Evolutionary conservation across 2,888 invertebrate genomes (phyloP), one percentile per base, ranked within the genome.

Genomic region (Norana najaformis): DNA sequence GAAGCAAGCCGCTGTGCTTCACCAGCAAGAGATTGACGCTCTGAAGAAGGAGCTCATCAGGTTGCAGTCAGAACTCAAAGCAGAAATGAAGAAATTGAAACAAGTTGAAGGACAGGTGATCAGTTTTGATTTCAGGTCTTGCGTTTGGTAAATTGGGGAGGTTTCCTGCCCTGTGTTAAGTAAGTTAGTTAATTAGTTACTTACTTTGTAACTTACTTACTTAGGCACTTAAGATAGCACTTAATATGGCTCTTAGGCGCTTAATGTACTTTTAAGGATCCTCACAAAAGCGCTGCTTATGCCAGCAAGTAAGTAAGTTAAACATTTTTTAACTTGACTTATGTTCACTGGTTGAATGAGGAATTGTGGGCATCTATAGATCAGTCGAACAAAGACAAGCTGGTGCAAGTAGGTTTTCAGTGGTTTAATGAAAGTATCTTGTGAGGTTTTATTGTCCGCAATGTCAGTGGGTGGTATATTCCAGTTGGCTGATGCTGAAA

Each of bases 21-120:
- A 90, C 20, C 53, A 89, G 38, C 35, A 88, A 23, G 92, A 91
- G 47, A 90, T 91, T 30, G 90, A 90, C 18, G 39, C 35, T 16
- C 38, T 90, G 11, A 89, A 90, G 88, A 89, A 89, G 82, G 89
- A 88, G 38, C 90, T 91, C 47, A 69, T 41, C 39, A 88, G 90
- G 23, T 89, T 92, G 2, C 91, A 91, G 88, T 89, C 85, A 14
- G 92, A 91, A 36, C 89, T 91, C 88, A 91, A 91, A 35, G 38
- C 30, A 8, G 91, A 91, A 39, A 38, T 90, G 88, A 91, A 90
- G 88, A n/a, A 35, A 35, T 30, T 39, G 88, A 88, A 34, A n/a
- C n/a, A 34, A 88, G 41, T n/a, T 35, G 85, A 85, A 3, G 85
- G 85, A 85, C 85, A 85, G 37, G 85, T 85, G n/a, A n/a, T n/a